Conservation (phyloP, 30 jellyfish, hydroid and myxozoan genomes). For the Mastigias papua region DNA sequence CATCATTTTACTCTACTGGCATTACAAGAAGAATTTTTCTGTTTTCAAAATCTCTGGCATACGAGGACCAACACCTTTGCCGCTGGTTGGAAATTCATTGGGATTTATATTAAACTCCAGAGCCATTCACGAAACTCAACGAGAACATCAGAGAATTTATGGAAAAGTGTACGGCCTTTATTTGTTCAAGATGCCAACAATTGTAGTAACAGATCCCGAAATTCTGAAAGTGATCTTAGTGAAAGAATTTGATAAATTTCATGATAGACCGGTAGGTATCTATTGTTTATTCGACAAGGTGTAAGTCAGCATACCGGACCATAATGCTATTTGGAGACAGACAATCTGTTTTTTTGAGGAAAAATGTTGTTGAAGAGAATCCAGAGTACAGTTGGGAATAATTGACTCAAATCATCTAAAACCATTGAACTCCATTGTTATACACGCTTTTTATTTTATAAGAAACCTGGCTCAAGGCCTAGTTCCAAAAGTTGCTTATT, state of each 20-base stretch:
- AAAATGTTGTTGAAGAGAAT: background rate
- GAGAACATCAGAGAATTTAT: constrained; percentile 20
- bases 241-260: constrained; percentile 74
- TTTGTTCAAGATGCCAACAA: background rate
- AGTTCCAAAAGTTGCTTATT: too few relatives aligned
- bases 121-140: background rate
- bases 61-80: constrained; percentile 67
- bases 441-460: too few relatives aligned
- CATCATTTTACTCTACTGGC: constrained; percentile 22
- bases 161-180: constrained; percentile 58
- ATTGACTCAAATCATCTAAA: background rate
- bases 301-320: too few relatives aligned
- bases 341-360: too few relatives aligned
- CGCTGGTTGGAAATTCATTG: constrained; percentile 36
- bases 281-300: background rate
- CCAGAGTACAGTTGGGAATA: background rate
- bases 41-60: constrained; percentile 26
- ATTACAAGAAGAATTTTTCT: constrained; percentile 5
- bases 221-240: constrained; percentile 42
- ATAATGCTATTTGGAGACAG: too few relatives aligned
- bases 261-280: constrained; percentile 2
- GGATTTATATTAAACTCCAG: background rate
- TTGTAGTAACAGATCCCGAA: constrained; percentile 62
- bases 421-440: background rate
- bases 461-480: too few relatives aligned